phyloP scores from a whole-genome alignment of 2,113 vertebrate genomes.

The Petrocephalus zakoni region DNA sequence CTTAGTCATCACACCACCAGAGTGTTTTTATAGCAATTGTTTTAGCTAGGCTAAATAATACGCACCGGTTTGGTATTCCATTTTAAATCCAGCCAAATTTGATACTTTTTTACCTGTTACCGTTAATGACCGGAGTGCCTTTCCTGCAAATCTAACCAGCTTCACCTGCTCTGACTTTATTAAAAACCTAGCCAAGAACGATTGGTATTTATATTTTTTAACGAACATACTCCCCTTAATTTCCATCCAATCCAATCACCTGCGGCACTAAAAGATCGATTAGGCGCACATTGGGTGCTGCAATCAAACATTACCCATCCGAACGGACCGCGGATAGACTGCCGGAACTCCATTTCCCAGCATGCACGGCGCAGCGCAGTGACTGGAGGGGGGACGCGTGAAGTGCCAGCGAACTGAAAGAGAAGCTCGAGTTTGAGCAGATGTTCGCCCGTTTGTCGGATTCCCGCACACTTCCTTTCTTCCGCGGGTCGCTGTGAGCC shows the following conservation, averaged over 20 bases:
- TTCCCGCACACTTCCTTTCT: not conserved
- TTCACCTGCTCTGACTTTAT: not conserved
- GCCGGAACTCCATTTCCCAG: slow-evolving; percentile 43
- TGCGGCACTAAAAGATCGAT: not conserved
- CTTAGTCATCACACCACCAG: not conserved
- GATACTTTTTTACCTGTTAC: not conserved
- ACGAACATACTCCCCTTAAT: not conserved
- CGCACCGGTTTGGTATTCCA: not conserved
- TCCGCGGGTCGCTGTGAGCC: not conserved
- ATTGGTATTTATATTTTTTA: not conserved
- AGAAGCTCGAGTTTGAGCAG: not conserved
- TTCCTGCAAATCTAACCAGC: not conserved
- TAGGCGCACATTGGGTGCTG: not conserved
- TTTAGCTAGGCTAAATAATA: not conserved
- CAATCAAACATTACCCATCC: not conserved
- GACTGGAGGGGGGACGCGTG: slow-evolving; percentile 8
- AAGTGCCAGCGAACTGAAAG: slow-evolving; percentile 14
- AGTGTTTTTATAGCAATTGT: not conserved
- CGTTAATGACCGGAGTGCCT: not conserved
- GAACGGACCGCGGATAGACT: not conserved
- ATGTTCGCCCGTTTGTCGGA: not conserved
- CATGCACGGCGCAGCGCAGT: slow-evolving; percentile 21
- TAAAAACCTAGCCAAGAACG: not conserved
- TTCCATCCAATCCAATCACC: not conserved
- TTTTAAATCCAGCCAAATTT: not conserved